These are phyloP conservation scores for Porites lobata DNA, from an alignment of 92 coral and sea anemone species.

Conservation along the genomic window DNA sequence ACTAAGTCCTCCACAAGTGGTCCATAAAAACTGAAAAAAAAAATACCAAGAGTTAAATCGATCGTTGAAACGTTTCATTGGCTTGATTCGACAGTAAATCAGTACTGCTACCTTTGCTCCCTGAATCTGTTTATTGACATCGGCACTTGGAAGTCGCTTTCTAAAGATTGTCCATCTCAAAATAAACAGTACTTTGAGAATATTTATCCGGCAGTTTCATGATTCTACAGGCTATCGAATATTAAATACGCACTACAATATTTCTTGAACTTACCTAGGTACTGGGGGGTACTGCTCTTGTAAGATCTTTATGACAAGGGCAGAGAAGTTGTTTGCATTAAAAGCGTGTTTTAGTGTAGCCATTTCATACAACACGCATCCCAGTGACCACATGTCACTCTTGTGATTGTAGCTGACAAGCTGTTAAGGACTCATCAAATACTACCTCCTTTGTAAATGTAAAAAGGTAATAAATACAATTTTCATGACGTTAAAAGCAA, in stretches of 20 bases:
- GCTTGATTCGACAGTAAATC: no score
- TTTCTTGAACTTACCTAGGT: constrained; percentile 73
- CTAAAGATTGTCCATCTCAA: no score
- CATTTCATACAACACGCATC: constrained; percentile 95
- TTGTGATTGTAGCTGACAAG: constrained; percentile 88
- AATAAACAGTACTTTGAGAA: no score
- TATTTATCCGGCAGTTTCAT: no score
- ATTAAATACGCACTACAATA: not conserved
- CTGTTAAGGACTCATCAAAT: constrained; percentile 25
- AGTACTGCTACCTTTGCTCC: no score
- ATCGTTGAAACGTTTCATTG: not conserved
- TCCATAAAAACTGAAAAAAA: constrained; percentile 76
- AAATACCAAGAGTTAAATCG: not conserved
- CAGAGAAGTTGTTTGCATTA: constrained; percentile 87
- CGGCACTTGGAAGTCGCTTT: no score
- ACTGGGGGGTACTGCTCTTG: constrained; percentile 87
- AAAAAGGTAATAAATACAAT: not conserved
- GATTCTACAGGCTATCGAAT: no score
- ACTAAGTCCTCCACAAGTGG: constrained; percentile 89
- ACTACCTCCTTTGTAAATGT: not conserved
- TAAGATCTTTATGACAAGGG: constrained; percentile 86
- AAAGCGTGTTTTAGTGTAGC: constrained; percentile 89
- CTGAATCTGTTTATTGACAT: no score
- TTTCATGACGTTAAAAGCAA: no score
- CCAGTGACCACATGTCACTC: constrained; percentile 99